Base-by-base conservation (phyloP, 2,888 invertebrate genomes). In the Mycalesis mineus region DNA sequence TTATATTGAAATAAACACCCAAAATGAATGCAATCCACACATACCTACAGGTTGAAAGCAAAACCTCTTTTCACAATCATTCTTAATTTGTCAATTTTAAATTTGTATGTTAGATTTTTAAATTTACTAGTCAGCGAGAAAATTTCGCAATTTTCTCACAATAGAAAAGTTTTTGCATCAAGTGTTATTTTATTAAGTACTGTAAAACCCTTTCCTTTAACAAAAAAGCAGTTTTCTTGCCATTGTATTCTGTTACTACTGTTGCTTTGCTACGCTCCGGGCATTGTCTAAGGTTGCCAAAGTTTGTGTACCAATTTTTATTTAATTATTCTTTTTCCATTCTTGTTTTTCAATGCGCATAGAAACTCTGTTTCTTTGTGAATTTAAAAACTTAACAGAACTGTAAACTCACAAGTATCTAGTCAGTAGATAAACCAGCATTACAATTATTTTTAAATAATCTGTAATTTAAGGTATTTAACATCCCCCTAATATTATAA, bases 231-330 rank as follows among this genome's bases (percentile, higher is more conserved):
- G 42, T 42, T 56, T 40, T 42, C 47, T 39, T 50, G 39, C 50
- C 39, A 50, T 56, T 51, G 56, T 56, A 22, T 33, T 50, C 44
- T n/a, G 42, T 11, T 37, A 41, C 15, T 45, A 39, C 44, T 31
- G 39, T 49, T 42, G 50, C 55, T 51, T 48, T 45, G 55, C 56
- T 36, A 37, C 50, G 39, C 50, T 45, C 9, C 50, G n/a, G 37
- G 44, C 44, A 37, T 33, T 33, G 33, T 39, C 42, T 42, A 13
- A 36, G 49, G 36, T 44, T 40, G 28, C 22, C 55, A 56, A 42
- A 50, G 36, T 49, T 56, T n/a, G n/a, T n/a, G n/a, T n/a, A n/a
- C n/a, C n/a, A n/a, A n/a, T n/a, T 44, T 9, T 1, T 11, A 11
- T 11, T 11, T 4, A 2, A 22, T 22, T 22, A 22, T 22, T 22